Conservation (phyloP, 2,113 vertebrate species). For the Oncorhynchus kisutch region DNA sequence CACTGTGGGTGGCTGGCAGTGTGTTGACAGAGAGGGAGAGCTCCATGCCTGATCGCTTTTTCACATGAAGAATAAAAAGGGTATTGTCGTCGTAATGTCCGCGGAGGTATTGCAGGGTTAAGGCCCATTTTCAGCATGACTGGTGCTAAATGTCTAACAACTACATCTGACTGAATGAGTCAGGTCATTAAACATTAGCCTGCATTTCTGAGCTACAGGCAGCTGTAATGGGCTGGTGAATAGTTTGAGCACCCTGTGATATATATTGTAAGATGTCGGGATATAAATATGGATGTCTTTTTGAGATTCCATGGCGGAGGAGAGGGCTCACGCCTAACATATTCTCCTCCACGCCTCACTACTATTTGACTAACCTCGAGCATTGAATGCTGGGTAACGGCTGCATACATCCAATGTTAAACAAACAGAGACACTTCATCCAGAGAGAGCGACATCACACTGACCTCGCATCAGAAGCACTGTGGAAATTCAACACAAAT, state of each 20-base stretch:
- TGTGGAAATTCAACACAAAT: slow-evolving; percentile 5
- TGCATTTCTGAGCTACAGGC: background rate
- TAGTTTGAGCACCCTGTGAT: background rate
- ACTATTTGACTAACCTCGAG: background rate
- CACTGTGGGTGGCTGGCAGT: background rate
- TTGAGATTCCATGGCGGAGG: too few species aligned
- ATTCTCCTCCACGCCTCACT: background rate
- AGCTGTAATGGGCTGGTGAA: too few species aligned
- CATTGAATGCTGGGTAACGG: background rate
- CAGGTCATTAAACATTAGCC: background rate
- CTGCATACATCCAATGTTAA: background rate
- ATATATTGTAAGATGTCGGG: background rate
- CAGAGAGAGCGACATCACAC: background rate
- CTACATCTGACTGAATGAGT: background rate
- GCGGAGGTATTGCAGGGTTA: background rate
- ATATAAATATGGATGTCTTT: too few species aligned
- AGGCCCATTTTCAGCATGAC: background rate
- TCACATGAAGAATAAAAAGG: background rate
- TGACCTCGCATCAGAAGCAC: background rate
- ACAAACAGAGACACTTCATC: background rate
- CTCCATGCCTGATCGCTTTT: background rate
- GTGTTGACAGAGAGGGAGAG: background rate
- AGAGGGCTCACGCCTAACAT: background rate
- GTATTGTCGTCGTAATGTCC: background rate
- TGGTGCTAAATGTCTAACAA: background rate